Base-by-base conservation (phyloP, 2,797 vertebrate genomes). In the Platalea minor region DNA sequence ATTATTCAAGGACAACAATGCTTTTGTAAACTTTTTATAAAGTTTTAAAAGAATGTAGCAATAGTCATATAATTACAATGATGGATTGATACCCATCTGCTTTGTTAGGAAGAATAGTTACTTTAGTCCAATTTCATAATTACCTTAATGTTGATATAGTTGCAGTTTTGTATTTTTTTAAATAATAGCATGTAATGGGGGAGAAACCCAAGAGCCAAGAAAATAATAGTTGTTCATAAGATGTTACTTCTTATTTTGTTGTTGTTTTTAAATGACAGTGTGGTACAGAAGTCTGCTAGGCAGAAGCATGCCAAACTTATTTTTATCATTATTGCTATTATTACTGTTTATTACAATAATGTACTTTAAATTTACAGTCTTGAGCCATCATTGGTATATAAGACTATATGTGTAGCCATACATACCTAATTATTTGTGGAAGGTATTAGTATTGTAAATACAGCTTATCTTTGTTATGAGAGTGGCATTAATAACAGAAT, bases 401-500 rank as follows among this genome's bases (percentile, higher is more conserved):
- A 90, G 77, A 45, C 74, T 94, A 11, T 85, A 86, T 13, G 57
- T 86, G 46, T 89, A 89, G 86, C 80, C 95, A 83, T 95, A 93
- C 75, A 63, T 92, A 80, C 65, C 51, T 95, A 89, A 92, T 95
- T 95, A 95, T 96, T 95, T 95, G 93, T 95, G 86, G 90, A 93
- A 95, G 70, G 68, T 87, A 94, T 97, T 96, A 95, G 91, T 65
- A 43, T 88, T 92, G 61, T 91, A 95, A 95, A 96, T 69, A 76
- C 64, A 90, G 89, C 51, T 95, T 93, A 91, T 94, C 83, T 96
- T 93, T 95, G 85, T 90, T 83, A 59, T 29, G 76, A 67, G n/a
- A 88, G 81, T 94, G 93, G 86, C 85, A 95, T 97, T 97, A 97
- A 97, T 98, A 98, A 97, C 63, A 76, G 93, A 93, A 88, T 97